These are phyloP conservation scores for Siniperca chuatsi DNA, from an alignment of 2,113 vertebrate genomes.

Conservation along the genomic window DNA sequence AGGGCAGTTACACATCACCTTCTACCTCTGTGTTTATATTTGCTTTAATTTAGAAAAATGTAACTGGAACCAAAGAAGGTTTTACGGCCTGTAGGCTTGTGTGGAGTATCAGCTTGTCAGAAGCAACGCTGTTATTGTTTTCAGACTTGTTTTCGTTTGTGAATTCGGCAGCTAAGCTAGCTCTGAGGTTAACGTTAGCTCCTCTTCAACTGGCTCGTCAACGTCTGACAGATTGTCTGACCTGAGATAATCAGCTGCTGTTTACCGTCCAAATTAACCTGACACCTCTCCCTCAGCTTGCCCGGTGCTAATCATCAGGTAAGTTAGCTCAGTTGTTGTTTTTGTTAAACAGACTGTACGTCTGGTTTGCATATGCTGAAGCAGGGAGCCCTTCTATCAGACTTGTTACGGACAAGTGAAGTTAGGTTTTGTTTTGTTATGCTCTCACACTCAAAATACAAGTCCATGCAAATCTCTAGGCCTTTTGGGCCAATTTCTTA, in stretches of 20 bases:
- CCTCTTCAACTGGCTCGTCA: conserved; percentile 21
- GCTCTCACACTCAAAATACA: neutral
- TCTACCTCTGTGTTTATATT: neutral
- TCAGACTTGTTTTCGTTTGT: conserved; percentile 34
- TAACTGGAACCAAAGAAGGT: neutral
- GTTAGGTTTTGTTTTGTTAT: neutral
- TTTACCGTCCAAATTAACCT: conserved; percentile 21
- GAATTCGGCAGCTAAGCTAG: conserved; percentile 62
- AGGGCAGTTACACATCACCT: conserved; percentile 1
- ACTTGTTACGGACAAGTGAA: neutral
- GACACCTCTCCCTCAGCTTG: neutral
- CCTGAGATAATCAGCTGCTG: conserved; percentile 29
- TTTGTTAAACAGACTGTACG: neutral
- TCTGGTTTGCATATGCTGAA: neutral
- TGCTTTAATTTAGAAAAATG: conserved; percentile 35
- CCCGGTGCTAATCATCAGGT: conserved; percentile 37
- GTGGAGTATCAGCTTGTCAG: conserved; percentile 1
- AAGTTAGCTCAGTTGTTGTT: neutral
- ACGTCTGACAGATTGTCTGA: conserved; percentile 4
- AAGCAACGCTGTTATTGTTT: conserved; percentile 3
- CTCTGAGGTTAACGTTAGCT: conserved; percentile 63
- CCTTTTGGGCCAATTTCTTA: neutral
- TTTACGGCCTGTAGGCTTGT: neutral
- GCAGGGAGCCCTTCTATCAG: neutral
- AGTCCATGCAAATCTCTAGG: neutral